Conservation (phyloP, 2,113 vertebrate species). For the Parus major region DNA sequence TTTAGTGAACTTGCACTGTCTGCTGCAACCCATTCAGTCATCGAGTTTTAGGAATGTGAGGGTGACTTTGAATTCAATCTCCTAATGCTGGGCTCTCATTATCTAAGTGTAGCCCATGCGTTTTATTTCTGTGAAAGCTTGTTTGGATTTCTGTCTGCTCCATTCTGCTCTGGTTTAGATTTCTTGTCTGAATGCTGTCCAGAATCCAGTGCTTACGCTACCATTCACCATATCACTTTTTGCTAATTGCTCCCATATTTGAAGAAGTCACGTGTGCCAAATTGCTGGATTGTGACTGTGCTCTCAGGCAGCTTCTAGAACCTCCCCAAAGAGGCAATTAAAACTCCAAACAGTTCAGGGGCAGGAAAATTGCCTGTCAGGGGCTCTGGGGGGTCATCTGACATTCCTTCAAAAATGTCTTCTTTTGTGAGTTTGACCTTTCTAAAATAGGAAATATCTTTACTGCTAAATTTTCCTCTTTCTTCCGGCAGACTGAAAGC, state of each 20-base stretch:
- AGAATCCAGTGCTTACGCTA: slow-evolving; percentile 32
- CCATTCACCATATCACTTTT: slow-evolving; percentile 60
- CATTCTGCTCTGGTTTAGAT: slow-evolving; percentile 44
- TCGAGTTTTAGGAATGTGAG: neutral
- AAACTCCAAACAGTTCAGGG: slow-evolving; percentile 24
- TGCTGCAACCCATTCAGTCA: neutral
- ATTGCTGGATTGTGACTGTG: slow-evolving; percentile 37
- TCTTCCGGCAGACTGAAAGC: neutral
- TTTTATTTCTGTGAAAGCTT: slow-evolving; percentile 54
- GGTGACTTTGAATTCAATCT: slow-evolving; percentile 13
- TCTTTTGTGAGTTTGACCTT: neutral
- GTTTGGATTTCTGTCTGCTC: slow-evolving; percentile 46
- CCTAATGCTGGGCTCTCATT: slow-evolving; percentile 32
- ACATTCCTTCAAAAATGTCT: slow-evolving; percentile 16
- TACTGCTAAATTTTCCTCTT: neutral
- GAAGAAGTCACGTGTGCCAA: slow-evolving; percentile 36
- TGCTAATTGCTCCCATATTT: slow-evolving; percentile 66
- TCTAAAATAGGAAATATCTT: slow-evolving; percentile 40
- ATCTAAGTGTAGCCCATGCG: neutral
- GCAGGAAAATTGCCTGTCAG: slow-evolving; percentile 26
- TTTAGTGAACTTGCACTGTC: slow-evolving; percentile 5
- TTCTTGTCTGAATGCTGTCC: slow-evolving; percentile 40
- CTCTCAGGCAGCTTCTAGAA: slow-evolving; percentile 28
- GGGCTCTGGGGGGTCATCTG: neutral
- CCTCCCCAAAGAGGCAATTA: slow-evolving; percentile 55